Evolutionary conservation across 1,140 invertebrate genomes (phyloP).

Genomic region (Aphis craccivora): DNA sequence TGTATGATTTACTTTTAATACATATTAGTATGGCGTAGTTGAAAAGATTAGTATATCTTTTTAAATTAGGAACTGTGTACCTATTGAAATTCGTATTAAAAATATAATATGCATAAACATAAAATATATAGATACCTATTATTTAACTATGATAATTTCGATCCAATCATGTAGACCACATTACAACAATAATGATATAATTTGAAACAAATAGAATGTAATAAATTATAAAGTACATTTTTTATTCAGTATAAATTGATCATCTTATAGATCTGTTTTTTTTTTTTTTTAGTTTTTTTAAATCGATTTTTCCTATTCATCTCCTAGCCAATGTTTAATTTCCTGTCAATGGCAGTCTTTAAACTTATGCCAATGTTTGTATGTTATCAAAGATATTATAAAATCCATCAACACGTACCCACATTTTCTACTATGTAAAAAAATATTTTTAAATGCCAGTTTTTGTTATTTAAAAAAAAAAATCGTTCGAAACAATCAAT

Average conservation of each 20-base stretch:
- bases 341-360: conserved; percentile 22
- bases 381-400: conserved; percentile 18
- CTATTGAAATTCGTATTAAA: not conserved
- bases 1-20: not conserved
- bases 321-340: not conserved
- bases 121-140: not conserved
- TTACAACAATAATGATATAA: not conserved
- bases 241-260: not conserved
- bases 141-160: not conserved
- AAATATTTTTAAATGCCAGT: not conserved
- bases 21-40: not conserved
- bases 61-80: not conserved
- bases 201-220: not conserved
- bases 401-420: not conserved
- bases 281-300: not conserved
- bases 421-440: not conserved
- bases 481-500: not conserved
- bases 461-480: not conserved
- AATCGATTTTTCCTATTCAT: not conserved
- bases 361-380: not conserved
- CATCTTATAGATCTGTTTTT: not conserved
- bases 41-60: not conserved
- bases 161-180: not conserved
- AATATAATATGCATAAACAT: not conserved
- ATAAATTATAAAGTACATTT: not conserved